Evolutionary conservation across 2,113 vertebrate species (phyloP).

Genomic region (Macrotis lagotis): DNA sequence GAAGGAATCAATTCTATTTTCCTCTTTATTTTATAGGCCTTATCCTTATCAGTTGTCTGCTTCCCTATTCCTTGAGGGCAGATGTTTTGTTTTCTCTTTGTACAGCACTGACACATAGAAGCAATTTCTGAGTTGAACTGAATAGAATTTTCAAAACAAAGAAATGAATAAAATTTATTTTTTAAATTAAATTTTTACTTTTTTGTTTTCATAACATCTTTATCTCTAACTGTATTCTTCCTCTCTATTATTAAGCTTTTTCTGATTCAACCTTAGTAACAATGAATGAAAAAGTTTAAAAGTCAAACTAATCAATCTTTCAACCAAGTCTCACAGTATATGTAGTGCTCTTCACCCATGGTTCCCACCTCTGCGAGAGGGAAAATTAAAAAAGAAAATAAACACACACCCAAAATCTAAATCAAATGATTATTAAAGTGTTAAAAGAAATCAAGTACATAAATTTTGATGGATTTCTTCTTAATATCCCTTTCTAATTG

Average conservation of each 20-base stretch:
- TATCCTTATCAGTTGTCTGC: neutral
- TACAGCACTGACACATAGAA: neutral
- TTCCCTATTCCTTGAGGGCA: neutral
- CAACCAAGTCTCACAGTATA: neutral
- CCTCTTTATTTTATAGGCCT: neutral
- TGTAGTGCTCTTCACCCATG: neutral
- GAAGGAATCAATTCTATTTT: too few species aligned
- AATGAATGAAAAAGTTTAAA: neutral
- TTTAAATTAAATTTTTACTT: neutral
- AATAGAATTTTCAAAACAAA: too few species aligned
- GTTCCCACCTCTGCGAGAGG: neutral
- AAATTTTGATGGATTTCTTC: neutral
- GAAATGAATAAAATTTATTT: neutral
- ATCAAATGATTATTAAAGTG: neutral
- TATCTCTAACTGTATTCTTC: neutral
- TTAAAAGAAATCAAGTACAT: neutral
- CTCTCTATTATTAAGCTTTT: neutral
- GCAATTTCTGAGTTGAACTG: neutral
- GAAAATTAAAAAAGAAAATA: neutral
- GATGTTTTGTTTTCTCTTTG: too few species aligned
- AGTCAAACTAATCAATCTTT: neutral
- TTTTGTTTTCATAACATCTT: neutral
- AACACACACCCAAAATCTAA: too few species aligned
- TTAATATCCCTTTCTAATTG: neutral
- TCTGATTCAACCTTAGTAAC: neutral